Evolutionary conservation across 1,140 invertebrate species (phyloP), one percentile per base, ranked within the genome.

Genomic region (Arion vulgaris): DNA sequence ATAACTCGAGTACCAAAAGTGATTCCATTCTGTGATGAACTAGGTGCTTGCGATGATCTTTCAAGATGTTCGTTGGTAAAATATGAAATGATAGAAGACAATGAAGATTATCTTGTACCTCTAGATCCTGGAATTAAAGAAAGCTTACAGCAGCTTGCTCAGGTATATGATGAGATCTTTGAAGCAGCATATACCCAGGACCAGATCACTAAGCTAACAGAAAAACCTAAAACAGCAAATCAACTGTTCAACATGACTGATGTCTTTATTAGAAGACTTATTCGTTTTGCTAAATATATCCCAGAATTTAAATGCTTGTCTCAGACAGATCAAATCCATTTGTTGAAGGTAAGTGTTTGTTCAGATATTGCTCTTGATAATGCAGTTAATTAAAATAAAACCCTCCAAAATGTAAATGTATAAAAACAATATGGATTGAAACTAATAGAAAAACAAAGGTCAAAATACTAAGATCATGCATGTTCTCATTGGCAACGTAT

Each of bases 261-360:
- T 4, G 95, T 97, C 81, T 96, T 97, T 4, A 98, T 98, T 85
- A 93, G 97, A 79, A 93, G 97, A 51, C 93, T 98, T 36, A 91
- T 90, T 68, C 87, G 87, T 77, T 91, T 90, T 86, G 86, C 88
- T 41, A 91, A 91, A 85, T 84, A 86, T 80, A 88, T 91, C 81
- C 88, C 88, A 74, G 90, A 91, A 72, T 91, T 91, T 85, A 89
- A 87, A 78, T 57, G 71, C 17, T 73, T 91, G 19, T 83, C 85
- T 72, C 88, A 89, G 72, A 88, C 89, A 74, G 90, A 91, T 71
- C 90, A 90, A 80, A 90, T 91, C 36, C 82, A 87, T 82, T 84
- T 91, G 39, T 73, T 91, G 9, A 91, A 90, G 83, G 90, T 91
- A 84, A 32, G 62, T 32, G 28, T 28, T 66, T 5, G 0, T 32